Percentiles rank a stretch among this genome's conserved stretches.
Evolutionary conservation across 2,113 vertebrate species (phyloP).

Genomic region (Rhineura floridana): DNA sequence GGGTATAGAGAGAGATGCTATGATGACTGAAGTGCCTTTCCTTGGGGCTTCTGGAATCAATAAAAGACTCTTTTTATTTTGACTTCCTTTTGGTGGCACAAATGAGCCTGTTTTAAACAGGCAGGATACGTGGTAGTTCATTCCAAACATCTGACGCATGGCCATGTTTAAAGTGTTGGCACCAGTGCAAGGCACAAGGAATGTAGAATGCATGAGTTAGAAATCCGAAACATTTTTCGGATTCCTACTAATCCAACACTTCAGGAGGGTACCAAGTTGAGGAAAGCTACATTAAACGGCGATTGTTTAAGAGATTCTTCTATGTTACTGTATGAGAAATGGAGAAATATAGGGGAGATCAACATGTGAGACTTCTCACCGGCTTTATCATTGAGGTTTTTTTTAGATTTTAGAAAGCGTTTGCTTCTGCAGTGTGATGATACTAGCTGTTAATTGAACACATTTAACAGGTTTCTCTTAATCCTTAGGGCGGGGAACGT

Average conservation of each 20-base stretch:
- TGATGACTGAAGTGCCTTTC: neutral
- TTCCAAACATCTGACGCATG: neutral
- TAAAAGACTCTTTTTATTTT: too few relatives aligned
- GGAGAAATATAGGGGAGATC: neutral
- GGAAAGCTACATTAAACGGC: too few relatives aligned
- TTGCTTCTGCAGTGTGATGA: neutral
- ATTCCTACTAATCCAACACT: neutral
- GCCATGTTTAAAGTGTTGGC: neutral
- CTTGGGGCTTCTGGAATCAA: neutral
- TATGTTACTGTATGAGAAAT: neutral
- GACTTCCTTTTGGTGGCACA: neutral
- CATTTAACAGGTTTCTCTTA: neutral
- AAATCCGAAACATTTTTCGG: neutral
- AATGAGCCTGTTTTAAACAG: neutral
- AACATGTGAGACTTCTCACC: too few relatives aligned
- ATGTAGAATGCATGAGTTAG: neutral
- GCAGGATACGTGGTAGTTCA: too few relatives aligned
- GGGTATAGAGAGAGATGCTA: neutral
- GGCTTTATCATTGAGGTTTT: too few relatives aligned
- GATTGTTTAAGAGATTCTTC: too few relatives aligned
- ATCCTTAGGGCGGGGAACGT: slow-evolving; percentile 85
- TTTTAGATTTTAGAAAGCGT: neutral
- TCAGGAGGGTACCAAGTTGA: too few relatives aligned
- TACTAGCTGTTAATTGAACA: neutral
- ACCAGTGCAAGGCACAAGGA: neutral